Conservation (phyloP, 2,797 vertebrate species). For the Microchirus variegatus region DNA sequence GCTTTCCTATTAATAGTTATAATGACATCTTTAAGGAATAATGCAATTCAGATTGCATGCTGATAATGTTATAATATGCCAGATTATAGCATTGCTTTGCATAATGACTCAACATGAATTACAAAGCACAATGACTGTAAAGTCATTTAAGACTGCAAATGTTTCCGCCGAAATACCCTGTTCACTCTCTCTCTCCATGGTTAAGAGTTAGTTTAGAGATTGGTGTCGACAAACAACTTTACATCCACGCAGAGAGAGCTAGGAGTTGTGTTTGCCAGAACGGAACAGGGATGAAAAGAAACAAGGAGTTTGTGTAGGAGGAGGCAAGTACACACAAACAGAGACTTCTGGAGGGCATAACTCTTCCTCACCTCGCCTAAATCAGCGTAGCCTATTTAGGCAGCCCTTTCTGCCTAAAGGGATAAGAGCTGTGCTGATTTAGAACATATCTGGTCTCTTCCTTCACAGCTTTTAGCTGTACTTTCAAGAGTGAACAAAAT, state of each 20-base stretch:
- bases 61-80: constrained; percentile 38
- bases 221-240: constrained; percentile 21
- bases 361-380: constrained; percentile 19
- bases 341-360: constrained; percentile 18
- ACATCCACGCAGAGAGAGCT: not conserved
- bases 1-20: constrained; percentile 26
- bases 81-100: constrained; percentile 39
- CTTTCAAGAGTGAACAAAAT: not conserved
- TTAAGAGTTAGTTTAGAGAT: constrained; percentile 28
- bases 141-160: constrained; percentile 12
- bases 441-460: constrained; percentile 3
- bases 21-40: constrained; percentile 38
- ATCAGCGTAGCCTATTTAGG: constrained; percentile 7
- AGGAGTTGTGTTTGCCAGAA: constrained; percentile 10
- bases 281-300: too few relatives aligned
- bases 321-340: constrained; percentile 14
- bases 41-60: constrained; percentile 44
- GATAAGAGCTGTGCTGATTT: not conserved
- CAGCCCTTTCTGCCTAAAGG: not conserved
- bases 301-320: constrained; percentile 24
- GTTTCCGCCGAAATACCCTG: not conserved
- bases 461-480: not conserved
- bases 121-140: constrained; percentile 3
- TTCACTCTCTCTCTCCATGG: constrained; percentile 29
- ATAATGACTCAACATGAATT: constrained; percentile 40